phyloP scores from a whole-genome alignment of 2,797 vertebrate genomes.

The Cryptoblepharus egeriae region DNA sequence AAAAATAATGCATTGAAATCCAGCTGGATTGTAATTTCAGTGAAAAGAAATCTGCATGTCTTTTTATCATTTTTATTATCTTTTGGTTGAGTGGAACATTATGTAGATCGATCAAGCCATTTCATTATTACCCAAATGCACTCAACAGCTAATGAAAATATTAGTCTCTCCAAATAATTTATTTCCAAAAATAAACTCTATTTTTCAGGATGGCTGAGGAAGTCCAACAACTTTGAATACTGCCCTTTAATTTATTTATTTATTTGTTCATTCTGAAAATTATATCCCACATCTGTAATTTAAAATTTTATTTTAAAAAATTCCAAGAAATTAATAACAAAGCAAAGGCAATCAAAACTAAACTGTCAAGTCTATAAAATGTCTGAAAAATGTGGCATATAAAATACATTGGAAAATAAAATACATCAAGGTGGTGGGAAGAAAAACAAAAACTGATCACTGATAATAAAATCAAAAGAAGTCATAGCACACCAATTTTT shows the following conservation, averaged over 20 bases:
- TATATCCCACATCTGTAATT: neutral
- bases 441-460: too few relatives aligned
- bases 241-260: neutral
- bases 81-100: slow-evolving; percentile 63
- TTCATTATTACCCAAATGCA: slow-evolving; percentile 61
- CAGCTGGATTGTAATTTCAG: slow-evolving; percentile 73
- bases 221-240: neutral
- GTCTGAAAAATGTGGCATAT: too few relatives aligned
- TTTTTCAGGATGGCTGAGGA: slow-evolving; percentile 18
- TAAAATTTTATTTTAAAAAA: too few relatives aligned
- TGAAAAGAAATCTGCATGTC: slow-evolving; percentile 64
- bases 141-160: slow-evolving; percentile 62
- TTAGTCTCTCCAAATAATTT: slow-evolving; percentile 27
- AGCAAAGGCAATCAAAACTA: too few relatives aligned
- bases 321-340: too few relatives aligned
- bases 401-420: too few relatives aligned
- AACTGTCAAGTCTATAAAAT: too few relatives aligned
- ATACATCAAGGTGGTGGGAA: too few relatives aligned
- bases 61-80: slow-evolving; percentile 62
- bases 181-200: slow-evolving; percentile 39
- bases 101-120: slow-evolving; percentile 65
- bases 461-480: too few relatives aligned
- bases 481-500: too few relatives aligned
- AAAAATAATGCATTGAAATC: slow-evolving; percentile 74
- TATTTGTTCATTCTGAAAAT: neutral